Conservation (phyloP, 2,113 vertebrate species). For the Paracanthobrama guichenoti region DNA sequence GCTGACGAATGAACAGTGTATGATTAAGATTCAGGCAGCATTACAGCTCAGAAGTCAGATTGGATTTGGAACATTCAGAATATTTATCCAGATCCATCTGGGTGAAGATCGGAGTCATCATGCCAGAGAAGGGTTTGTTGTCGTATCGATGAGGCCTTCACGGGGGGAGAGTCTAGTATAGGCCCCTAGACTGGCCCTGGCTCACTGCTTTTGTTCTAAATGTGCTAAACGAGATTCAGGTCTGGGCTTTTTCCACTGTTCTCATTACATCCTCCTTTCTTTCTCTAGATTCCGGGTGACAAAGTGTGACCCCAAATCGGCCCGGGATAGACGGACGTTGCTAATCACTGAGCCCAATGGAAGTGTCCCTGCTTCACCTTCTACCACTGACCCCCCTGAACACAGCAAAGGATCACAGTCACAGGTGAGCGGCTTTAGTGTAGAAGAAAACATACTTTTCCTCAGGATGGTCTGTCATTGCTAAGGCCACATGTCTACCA, state of each 20-base stretch:
- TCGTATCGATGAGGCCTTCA: too few species aligned
- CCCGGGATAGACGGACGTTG: constrained; percentile 82
- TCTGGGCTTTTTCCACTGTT: background rate
- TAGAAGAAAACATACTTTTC: background rate
- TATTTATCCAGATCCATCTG: too few species aligned
- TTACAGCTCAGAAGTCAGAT: too few species aligned
- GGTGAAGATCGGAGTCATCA: too few species aligned
- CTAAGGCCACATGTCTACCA: background rate
- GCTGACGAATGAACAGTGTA: too few species aligned
- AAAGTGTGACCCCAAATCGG: constrained; percentile 83
- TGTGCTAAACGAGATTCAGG: too few species aligned
- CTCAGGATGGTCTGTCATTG: background rate
- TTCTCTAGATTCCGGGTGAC: constrained; percentile 88
- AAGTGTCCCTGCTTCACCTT: constrained; percentile 72
- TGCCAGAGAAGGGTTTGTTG: too few species aligned
- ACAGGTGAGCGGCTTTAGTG: constrained; percentile 64
- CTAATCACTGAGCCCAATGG: constrained; percentile 75
- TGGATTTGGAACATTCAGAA: too few species aligned
- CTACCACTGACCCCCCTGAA: constrained; percentile 58
- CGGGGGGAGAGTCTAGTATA: too few species aligned
- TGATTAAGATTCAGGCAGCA: too few species aligned
- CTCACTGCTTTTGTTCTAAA: too few species aligned
- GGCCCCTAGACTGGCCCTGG: too few species aligned
- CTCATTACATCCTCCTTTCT: background rate
- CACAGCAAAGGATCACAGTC: constrained; percentile 69